Conservation (phyloP, 2,113 vertebrate species). For the Isurus oxyrinchus region DNA sequence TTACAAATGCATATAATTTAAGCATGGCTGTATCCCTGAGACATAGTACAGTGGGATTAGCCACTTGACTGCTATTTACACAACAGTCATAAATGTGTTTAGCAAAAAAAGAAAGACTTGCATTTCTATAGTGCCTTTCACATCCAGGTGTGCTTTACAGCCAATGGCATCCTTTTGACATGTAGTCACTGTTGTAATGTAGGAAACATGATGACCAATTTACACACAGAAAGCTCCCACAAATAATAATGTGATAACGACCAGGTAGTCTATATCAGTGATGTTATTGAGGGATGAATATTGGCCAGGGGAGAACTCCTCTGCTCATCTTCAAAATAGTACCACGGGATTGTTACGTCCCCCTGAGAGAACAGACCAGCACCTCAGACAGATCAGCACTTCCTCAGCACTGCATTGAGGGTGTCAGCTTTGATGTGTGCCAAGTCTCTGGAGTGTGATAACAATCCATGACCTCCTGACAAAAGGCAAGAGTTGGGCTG, state of each 20-base stretch:
- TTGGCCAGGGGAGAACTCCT: background rate
- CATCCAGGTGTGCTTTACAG: too few species aligned
- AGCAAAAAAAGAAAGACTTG: background rate
- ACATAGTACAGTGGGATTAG: background rate
- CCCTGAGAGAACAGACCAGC: background rate
- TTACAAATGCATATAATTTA: background rate
- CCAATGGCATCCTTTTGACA: too few species aligned
- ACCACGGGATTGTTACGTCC: too few species aligned
- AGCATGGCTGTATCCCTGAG: background rate
- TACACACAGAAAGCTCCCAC: background rate
- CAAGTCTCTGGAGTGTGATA: background rate
- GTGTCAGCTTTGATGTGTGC: too few species aligned
- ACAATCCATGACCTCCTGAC: background rate
- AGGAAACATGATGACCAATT: background rate
- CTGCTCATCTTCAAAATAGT: background rate
- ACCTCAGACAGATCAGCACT: background rate
- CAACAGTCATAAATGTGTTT: background rate
- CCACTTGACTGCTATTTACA: background rate
- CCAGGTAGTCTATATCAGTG: background rate
- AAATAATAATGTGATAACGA: background rate
- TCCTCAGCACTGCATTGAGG: background rate
- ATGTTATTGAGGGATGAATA: background rate
- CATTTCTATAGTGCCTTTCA: background rate
- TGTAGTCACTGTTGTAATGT: background rate
- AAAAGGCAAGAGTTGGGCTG: background rate